Conservation (phyloP, 2,888 invertebrate species). For the Dexiosoma caninum region DNA sequence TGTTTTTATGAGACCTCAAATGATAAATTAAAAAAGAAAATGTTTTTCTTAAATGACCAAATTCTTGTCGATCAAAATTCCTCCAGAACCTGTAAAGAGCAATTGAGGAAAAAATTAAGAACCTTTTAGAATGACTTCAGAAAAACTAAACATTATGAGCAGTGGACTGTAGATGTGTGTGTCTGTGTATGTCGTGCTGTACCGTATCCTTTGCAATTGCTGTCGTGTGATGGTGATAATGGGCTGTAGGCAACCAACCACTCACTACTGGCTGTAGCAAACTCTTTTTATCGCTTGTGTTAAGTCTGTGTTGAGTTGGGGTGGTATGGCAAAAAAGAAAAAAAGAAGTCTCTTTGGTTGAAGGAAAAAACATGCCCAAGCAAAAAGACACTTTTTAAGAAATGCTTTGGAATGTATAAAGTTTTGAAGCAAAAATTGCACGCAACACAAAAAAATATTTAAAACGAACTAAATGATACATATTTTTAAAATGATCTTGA, state of each 20-base stretch:
- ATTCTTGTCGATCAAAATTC: slow-evolving; percentile 79
- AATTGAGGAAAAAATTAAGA: slow-evolving; percentile 17
- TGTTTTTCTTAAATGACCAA: slow-evolving; percentile 76
- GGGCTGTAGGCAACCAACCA: slow-evolving; percentile 19
- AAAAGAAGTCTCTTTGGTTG: no score
- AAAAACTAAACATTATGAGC: slow-evolving; percentile 36
- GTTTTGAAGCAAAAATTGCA: slow-evolving; percentile 38
- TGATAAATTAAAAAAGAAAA: slow-evolving; percentile 77
- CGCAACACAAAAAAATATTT: slow-evolving; percentile 1
- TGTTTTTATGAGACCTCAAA: slow-evolving; percentile 64
- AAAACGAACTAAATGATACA: slow-evolving; percentile 30
- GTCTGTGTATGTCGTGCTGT: slow-evolving; percentile 1
- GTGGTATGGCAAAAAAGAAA: slow-evolving; percentile 28
- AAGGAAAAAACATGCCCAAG: not conserved
- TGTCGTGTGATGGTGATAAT: slow-evolving; percentile 45
- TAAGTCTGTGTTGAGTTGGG: slow-evolving; percentile 29
- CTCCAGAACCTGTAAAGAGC: slow-evolving; percentile 69
- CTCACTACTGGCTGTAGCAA: slow-evolving; percentile 4
- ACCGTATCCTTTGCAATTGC: not conserved
- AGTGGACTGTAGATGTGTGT: not conserved
- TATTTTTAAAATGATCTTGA: slow-evolving; percentile 32
- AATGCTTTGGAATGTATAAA: slow-evolving; percentile 61
- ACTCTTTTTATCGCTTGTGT: slow-evolving; percentile 10
- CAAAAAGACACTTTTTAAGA: slow-evolving; percentile 23
- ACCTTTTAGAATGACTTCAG: not conserved